Percentiles rank a stretch among this genome's conserved stretches.
Evolutionary conservation across 2,113 vertebrate species (phyloP).

Genomic region (Peromyscus polionotus): DNA sequence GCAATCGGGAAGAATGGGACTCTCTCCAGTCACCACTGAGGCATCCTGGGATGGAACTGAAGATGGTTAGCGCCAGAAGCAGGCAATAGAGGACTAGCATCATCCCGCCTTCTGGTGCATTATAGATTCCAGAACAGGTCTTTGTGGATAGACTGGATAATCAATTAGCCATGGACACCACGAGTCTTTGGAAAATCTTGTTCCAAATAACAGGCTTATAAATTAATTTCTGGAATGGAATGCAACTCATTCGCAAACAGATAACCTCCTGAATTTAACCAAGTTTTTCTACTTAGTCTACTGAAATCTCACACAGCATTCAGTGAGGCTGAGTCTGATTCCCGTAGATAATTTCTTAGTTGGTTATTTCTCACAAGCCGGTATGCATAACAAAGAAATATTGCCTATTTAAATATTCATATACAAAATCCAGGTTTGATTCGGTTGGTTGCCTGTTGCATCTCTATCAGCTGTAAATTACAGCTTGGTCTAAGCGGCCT

Average conservation of each 20-base stretch:
- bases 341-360: background rate
- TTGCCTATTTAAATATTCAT: slow-evolving; percentile 3
- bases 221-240: slow-evolving; percentile 28
- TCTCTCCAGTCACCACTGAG: background rate
- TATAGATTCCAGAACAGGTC: fast-evolving
- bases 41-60: background rate
- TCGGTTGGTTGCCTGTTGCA: background rate
- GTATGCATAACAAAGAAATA: background rate
- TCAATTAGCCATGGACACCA: background rate
- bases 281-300: background rate
- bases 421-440: background rate
- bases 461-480: background rate
- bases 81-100: fast-evolving
- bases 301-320: slow-evolving; percentile 5
- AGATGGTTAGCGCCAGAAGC: background rate
- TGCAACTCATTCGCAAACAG: background rate
- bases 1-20: background rate
- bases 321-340: background rate
- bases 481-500: background rate
- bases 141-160: background rate
- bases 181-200: background rate
- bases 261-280: background rate
- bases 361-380: slow-evolving; percentile 21
- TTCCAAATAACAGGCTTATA: slow-evolving; percentile 2
- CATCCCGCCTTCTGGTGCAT: fast-evolving